These are phyloP conservation scores for Porites lutea DNA, from an alignment of 64 coral and sea anemone species.

Conservation along the genomic window DNA sequence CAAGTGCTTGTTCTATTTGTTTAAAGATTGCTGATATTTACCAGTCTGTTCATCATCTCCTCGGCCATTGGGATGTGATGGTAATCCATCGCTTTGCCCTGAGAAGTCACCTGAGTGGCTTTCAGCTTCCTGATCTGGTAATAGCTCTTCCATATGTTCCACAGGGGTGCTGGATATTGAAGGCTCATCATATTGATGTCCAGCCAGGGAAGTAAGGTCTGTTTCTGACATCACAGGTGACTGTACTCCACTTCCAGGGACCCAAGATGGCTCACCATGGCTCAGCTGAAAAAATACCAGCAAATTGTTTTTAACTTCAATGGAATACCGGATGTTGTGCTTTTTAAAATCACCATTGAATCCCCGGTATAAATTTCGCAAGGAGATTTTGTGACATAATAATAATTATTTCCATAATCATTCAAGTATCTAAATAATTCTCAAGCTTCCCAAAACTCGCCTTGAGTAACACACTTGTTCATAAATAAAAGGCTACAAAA, in stretches of 20 bases:
- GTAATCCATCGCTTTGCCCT: not conserved
- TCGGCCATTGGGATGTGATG: not conserved
- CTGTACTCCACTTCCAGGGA: constrained; percentile 48
- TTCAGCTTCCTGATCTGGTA: not conserved
- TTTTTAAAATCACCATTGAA: too few relatives aligned
- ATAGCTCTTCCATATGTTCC: constrained; percentile 10
- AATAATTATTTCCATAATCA: too few relatives aligned
- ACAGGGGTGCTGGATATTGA: not conserved
- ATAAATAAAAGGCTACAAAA: too few relatives aligned
- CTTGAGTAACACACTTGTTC: too few relatives aligned
- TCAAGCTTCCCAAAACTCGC: too few relatives aligned
- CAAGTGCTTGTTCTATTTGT: too few relatives aligned
- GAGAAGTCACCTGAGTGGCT: not conserved
- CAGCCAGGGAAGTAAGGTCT: constrained; percentile 26
- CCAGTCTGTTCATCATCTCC: not conserved
- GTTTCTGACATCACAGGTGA: constrained; percentile 50
- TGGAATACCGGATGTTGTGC: too few relatives aligned
- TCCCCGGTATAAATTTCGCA: too few relatives aligned
- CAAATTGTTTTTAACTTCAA: too few relatives aligned
- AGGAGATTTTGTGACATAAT: too few relatives aligned
- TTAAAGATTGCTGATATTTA: not conserved
- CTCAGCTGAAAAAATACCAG: constrained; percentile 3
- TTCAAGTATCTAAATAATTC: too few relatives aligned
- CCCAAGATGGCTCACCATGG: constrained; percentile 64
- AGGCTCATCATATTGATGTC: not conserved